Evolutionary conservation across 2,797 vertebrate genomes (phyloP), one percentile per base, ranked within the genome.

Genomic region (Masticophis lateralis): DNA sequence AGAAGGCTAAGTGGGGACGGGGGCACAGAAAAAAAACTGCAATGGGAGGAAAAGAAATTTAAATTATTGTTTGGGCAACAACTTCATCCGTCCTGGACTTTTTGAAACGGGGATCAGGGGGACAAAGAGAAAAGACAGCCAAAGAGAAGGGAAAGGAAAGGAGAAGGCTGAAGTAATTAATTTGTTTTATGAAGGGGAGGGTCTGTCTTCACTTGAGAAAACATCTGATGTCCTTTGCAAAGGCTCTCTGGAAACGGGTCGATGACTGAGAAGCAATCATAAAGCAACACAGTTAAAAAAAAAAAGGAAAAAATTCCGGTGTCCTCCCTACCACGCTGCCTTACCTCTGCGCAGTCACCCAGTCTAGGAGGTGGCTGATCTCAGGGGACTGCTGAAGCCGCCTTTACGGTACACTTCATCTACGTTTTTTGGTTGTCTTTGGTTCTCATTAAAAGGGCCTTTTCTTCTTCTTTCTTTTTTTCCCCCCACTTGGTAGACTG

Each of bases 361-460:
- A 96, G 95, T 63, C 92, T 95, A 94, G 89, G 43, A 94, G 95
- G 94, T 94, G 95, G 53, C 91, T 95, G 94, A 94, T 95, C 97
- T 95, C 96, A 56, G 91, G 91, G 91, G 96, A 96, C 96, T 96
- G 95, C 69, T 95, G 96, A 97, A 97, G 95, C 93, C 94, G 96
- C 88, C 95, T 97, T 97, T 96, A 96, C 32, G 5, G 95, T 96
- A 95, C 95, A 95, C 95, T 97, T 97, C 94, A 96, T 95, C 95
- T 97, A 94, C 79, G 79, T 32, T 69, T 69, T 69, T 97, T 96
- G 92, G 93, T 96, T 97, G 97, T 93, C 96, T 97, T 96, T 95
- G 94, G 94, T 94, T 96, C 95, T 96, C 95, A 97, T 96, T 96
- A 96, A 90, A 97, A 96, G 94, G 93, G 92, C 95, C 96, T 94